phyloP scores from a whole-genome alignment of 2,888 invertebrate genomes.

The Campaea margaritaria region DNA sequence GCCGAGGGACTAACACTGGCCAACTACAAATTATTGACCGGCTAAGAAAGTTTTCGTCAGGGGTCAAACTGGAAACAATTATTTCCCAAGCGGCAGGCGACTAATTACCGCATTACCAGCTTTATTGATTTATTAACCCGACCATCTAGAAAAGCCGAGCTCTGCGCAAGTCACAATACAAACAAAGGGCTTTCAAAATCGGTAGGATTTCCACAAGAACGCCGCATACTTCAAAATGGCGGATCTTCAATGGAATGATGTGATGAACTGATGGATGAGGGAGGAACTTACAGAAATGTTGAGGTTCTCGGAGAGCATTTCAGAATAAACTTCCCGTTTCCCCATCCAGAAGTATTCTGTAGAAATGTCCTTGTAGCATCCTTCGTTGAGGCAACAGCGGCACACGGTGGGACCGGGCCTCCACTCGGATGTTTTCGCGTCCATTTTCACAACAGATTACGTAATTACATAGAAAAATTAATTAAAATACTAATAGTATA shows the following conservation, averaged over 20 bases:
- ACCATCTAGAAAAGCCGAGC: conserved; percentile 41
- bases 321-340: conserved; percentile 76
- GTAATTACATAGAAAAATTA: conserved; percentile 59
- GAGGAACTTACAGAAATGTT: conserved; percentile 66
- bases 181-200: conserved; percentile 43
- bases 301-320: conserved; percentile 75
- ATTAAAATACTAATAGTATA: conserved; percentile 47
- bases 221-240: conserved; percentile 39
- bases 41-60: no score
- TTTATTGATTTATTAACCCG: conserved; percentile 56
- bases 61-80: not conserved
- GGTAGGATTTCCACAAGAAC: conserved; percentile 53
- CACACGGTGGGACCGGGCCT: conserved; percentile 78
- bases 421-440: conserved; percentile 71
- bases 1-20: not conserved
- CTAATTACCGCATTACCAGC: not conserved
- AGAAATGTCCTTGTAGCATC: conserved; percentile 80
- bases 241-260: conserved; percentile 14
- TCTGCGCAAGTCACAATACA: conserved; percentile 30
- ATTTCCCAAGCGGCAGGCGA: not conserved
- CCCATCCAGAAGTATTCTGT: conserved; percentile 84
- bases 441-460: conserved; percentile 64
- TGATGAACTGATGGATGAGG: not conserved
- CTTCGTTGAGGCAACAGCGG: conserved; percentile 76
- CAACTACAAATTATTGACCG: no score